phyloP scores from a whole-genome alignment of 2,797 vertebrate genomes.

The Dryobates pubescens region DNA sequence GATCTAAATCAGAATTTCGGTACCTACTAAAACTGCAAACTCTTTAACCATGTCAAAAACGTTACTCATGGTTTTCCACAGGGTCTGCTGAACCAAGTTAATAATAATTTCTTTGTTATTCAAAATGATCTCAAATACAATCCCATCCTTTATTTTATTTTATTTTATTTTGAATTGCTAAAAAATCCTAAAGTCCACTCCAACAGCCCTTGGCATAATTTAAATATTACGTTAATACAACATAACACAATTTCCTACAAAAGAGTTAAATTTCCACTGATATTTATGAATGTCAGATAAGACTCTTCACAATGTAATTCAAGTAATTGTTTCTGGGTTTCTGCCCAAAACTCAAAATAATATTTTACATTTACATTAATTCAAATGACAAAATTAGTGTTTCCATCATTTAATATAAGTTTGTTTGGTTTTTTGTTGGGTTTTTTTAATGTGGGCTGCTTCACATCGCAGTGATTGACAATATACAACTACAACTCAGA shows the following conservation, averaged over 20 bases:
- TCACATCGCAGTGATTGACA: background rate
- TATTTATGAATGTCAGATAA: background rate
- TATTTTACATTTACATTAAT: background rate
- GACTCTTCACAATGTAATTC: background rate
- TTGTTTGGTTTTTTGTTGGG: background rate
- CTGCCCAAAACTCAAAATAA: background rate
- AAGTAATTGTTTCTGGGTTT: background rate
- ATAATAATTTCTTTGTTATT: background rate
- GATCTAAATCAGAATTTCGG: background rate
- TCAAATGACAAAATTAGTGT: background rate
- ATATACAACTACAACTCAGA: background rate
- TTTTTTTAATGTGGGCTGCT: background rate
- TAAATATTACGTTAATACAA: background rate
- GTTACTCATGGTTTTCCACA: background rate
- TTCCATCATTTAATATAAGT: background rate
- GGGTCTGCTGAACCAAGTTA: background rate
- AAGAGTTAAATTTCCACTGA: background rate
- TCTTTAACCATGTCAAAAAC: background rate
- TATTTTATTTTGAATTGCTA: background rate
- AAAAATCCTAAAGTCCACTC: background rate
- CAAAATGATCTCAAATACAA: background rate
- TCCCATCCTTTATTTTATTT: background rate
- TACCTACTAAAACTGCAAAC: background rate
- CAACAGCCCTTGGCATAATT: background rate
- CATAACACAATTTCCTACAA: background rate